Conservation (phyloP, 2,797 vertebrate genomes). For the Loriculus beryllinus region DNA sequence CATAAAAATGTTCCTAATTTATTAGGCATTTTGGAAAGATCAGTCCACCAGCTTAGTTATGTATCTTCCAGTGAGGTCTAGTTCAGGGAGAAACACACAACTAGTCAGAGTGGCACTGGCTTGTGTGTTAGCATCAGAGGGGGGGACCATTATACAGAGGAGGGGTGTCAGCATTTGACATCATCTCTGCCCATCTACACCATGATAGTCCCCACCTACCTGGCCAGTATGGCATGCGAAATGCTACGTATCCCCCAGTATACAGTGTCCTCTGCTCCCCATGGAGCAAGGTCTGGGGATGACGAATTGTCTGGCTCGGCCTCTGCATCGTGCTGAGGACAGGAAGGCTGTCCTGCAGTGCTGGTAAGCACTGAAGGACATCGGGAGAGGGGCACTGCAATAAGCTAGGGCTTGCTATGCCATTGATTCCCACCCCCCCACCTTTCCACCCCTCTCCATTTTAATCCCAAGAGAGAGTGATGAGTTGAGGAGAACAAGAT, state of each 20-base stretch:
- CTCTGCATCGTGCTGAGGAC: background rate
- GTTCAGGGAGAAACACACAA: background rate
- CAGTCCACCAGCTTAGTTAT: background rate
- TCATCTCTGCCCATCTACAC: accelerated
- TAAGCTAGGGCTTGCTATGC: background rate
- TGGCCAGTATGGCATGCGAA: accelerated
- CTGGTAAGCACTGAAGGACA: background rate
- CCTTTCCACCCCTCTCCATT: accelerated
- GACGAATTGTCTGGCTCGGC: background rate
- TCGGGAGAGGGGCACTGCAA: background rate
- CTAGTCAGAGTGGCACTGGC: accelerated
- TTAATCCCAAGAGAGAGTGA: background rate
- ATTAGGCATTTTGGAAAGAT: background rate
- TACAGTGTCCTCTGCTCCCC: background rate
- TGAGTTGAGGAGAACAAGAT: background rate
- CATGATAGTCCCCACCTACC: accelerated
- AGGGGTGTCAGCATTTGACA: background rate
- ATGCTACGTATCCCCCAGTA: too few species aligned
- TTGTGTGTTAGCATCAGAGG: accelerated
- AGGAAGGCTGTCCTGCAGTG: accelerated
- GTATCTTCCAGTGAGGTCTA: background rate
- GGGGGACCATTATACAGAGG: accelerated
- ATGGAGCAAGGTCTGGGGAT: background rate
- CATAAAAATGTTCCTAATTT: background rate
- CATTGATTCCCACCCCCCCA: accelerated